These are phyloP conservation scores for Oxycera nigricornis DNA, from an alignment of 2,888 invertebrate species.

Conservation along the genomic window DNA sequence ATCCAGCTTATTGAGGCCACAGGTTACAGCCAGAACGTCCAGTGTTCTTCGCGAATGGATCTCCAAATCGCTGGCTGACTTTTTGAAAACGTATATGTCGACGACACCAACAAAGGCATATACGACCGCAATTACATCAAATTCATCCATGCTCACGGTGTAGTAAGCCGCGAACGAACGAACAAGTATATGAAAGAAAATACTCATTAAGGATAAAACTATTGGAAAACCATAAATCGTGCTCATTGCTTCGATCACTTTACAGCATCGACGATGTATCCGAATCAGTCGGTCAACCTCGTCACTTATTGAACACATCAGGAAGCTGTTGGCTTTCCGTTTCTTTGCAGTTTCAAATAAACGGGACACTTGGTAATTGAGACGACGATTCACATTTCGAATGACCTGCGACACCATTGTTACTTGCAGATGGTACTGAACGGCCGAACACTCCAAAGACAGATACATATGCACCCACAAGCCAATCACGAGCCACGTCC, in stretches of 20 bases:
- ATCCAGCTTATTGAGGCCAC: neutral
- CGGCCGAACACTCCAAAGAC: neutral
- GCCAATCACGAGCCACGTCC: neutral
- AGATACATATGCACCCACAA: neutral
- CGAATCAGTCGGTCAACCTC: neutral
- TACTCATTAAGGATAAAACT: neutral
- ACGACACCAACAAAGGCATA: neutral
- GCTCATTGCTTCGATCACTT: neutral
- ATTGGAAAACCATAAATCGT: neutral
- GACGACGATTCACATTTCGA: neutral
- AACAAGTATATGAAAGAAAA: neutral
- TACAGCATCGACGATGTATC: neutral
- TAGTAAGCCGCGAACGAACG: neutral
- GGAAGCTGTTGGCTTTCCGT: neutral
- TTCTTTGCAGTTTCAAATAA: neutral
- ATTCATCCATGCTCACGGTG: neutral
- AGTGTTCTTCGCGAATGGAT: neutral
- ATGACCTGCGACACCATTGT: neutral
- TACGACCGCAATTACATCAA: neutral
- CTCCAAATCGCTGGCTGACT: neutral
- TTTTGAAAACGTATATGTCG: neutral
- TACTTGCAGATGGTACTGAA: neutral
- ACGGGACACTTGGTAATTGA: neutral
- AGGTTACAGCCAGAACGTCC: neutral
- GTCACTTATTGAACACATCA: neutral